Conservation (phyloP, 2,113 vertebrate species). For the Callochromis pleurospilus region DNA sequence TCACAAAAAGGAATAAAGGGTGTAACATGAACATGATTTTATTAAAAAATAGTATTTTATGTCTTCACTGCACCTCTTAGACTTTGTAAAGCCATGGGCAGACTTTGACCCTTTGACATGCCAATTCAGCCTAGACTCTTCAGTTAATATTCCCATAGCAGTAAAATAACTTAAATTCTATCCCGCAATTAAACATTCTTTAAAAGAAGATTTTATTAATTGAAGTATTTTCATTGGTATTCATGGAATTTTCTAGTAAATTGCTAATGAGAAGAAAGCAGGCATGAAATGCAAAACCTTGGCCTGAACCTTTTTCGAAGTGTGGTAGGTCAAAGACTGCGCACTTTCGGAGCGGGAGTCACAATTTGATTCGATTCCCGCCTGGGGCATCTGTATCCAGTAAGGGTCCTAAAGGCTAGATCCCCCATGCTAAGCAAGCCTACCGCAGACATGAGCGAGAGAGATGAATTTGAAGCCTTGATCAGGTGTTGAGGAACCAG, state of each 20-base stretch:
- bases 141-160: background rate
- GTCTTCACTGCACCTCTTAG: background rate
- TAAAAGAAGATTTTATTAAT: background rate
- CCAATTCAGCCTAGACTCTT: background rate
- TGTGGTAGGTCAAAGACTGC: background rate
- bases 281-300: background rate
- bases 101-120: background rate
- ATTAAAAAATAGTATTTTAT: background rate
- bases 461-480: background rate
- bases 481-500: background rate
- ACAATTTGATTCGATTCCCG: background rate
- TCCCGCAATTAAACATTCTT: background rate
- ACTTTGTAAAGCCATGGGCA: background rate
- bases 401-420: background rate
- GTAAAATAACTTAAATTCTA: background rate
- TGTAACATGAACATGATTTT: too few relatives aligned
- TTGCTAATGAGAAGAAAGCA: background rate
- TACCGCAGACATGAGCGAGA: rapidly evolving
- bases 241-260: background rate
- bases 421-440: background rate
- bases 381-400: background rate
- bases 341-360: rapidly evolving
- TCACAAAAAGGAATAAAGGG: background rate
- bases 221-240: background rate
- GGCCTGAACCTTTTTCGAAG: rapidly evolving